Evolutionary conservation across 2,113 vertebrate genomes (phyloP).

Genomic region (Pedionomus torquatus): DNA sequence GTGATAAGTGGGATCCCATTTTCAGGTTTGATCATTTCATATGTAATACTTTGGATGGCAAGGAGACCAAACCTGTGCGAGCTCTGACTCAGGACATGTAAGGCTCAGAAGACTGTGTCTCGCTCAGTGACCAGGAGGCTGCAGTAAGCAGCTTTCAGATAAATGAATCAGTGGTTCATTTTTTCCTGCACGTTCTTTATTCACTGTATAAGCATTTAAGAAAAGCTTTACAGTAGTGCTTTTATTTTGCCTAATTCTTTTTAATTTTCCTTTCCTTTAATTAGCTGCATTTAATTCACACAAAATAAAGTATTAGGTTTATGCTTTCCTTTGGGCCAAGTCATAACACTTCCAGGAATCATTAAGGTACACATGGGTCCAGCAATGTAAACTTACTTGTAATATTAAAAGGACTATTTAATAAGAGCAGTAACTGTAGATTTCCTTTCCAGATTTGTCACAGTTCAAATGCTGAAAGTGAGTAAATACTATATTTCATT

Average conservation of each 20-base stretch:
- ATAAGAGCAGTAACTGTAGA: constrained; percentile 36
- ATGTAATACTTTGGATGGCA: not conserved
- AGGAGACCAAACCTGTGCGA: not conserved
- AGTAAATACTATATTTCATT: constrained; percentile 54
- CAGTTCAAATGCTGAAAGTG: constrained; percentile 37
- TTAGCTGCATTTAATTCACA: constrained; percentile 56
- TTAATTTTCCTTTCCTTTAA: constrained; percentile 47
- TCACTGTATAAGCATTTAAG: constrained; percentile 15
- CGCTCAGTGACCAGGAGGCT: not conserved
- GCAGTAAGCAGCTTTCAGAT: not conserved
- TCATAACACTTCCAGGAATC: constrained; percentile 39
- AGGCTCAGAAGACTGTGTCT: not conserved
- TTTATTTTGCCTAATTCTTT: constrained; percentile 40
- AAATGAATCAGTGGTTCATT: not conserved
- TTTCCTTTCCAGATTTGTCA: constrained; percentile 54
- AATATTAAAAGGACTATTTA: constrained; percentile 63
- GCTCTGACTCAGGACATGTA: not conserved
- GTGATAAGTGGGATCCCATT: not conserved
- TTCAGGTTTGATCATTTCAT: not conserved
- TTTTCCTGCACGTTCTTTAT: not conserved
- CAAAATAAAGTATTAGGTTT: constrained; percentile 22
- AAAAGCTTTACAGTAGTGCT: not conserved
- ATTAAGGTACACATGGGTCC: constrained; percentile 48
- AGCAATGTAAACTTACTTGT: constrained; percentile 41
- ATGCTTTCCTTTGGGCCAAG: constrained; percentile 59